These are phyloP conservation scores for Conchocele bisecta DNA, from an alignment of 2,888 invertebrate species.

Conservation along the genomic window DNA sequence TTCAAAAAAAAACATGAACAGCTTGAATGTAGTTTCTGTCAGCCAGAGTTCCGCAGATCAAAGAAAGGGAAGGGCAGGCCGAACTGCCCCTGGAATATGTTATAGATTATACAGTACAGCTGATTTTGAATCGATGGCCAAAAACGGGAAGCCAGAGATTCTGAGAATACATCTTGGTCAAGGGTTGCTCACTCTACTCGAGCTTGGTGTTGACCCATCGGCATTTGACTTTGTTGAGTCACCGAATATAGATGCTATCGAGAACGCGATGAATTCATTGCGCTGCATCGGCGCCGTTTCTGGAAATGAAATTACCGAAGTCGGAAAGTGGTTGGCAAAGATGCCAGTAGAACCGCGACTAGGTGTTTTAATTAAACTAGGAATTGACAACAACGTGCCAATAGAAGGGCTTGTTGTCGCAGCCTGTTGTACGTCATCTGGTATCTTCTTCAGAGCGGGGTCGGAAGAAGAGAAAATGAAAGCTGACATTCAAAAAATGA, in stretches of 20 bases:
- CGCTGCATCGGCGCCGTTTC: slow-evolving; percentile 70
- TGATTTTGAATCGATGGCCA: slow-evolving; percentile 71
- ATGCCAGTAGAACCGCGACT: slow-evolving; percentile 76
- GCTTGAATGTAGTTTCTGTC: slow-evolving; percentile 65
- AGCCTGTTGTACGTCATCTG: slow-evolving; percentile 64
- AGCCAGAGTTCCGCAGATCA: slow-evolving; percentile 81
- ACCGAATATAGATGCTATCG: slow-evolving; percentile 64
- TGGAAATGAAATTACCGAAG: slow-evolving; percentile 64
- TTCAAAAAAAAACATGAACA: slow-evolving; percentile 68
- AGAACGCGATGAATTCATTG: slow-evolving; percentile 64
- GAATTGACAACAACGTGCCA: slow-evolving; percentile 52
- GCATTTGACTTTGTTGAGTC: slow-evolving; percentile 78
- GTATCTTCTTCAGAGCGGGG: slow-evolving; percentile 73
- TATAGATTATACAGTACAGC: slow-evolving; percentile 78
- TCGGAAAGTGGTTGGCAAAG: slow-evolving; percentile 72
- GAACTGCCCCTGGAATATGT: slow-evolving; percentile 79
- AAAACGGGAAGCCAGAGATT: slow-evolving; percentile 77
- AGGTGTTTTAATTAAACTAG: slow-evolving; percentile 59
- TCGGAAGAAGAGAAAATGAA: slow-evolving; percentile 63
- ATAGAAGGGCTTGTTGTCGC: slow-evolving; percentile 72
- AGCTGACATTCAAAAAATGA: slow-evolving; percentile 64
- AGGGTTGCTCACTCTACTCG: slow-evolving; percentile 73
- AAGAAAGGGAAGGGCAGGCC: slow-evolving; percentile 81
- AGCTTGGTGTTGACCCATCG: slow-evolving; percentile 70
- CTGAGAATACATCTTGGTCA: slow-evolving; percentile 71